Base-by-base conservation (phyloP, 1,140 invertebrate genomes). In the Lanistes nyassanus region DNA sequence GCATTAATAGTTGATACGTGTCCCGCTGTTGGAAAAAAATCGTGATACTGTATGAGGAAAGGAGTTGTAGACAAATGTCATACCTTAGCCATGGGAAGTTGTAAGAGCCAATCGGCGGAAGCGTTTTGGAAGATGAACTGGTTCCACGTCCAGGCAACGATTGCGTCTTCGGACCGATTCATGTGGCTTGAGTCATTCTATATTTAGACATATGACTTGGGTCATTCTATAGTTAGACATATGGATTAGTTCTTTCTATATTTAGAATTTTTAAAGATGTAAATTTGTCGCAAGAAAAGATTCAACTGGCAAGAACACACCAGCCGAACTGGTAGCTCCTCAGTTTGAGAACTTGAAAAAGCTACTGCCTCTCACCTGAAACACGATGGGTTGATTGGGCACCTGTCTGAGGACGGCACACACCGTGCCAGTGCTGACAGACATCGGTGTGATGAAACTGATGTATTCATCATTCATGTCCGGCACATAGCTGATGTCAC, bases 381-480 rank as follows among this genome's bases (percentile, higher is more conserved):
- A 86, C 9, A 77, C 60, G 29, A 86, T 79, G n/a, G 83, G 83
- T 70, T 86, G 80, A 65, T 86, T 86, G 16, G 85, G 85, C 51
- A 86, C 77, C 77, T 82, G 80, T 71, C 78, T 81, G 21, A 86
- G 71, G 75, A 82, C 74, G 26, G 83, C 82, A 23, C 76, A 75
- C 26, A 86, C 73, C 0, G 78, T 74, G 1, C 81, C 81, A 1
- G 82, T 84, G 58, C 80, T 82, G 6, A 79, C 80, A 21, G 84
- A 81, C 68, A 84, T 74, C 26, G 81, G 64, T 23, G 83, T 76
- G 9, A 82, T 86, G 66, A 85, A 70, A 0, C 62, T 64, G 16
- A 84, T 79, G 75, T 83, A 82, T 13, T 78, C 80, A 47, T 85
- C 83, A 7, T 76, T 78, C 34, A 75, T 71, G 11, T 81, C 79